Percentiles rank a stretch among this genome's conserved stretches.
Evolutionary conservation across 2,888 invertebrate genomes (phyloP).

Genomic region (Minunthozetes semirufus): DNA sequence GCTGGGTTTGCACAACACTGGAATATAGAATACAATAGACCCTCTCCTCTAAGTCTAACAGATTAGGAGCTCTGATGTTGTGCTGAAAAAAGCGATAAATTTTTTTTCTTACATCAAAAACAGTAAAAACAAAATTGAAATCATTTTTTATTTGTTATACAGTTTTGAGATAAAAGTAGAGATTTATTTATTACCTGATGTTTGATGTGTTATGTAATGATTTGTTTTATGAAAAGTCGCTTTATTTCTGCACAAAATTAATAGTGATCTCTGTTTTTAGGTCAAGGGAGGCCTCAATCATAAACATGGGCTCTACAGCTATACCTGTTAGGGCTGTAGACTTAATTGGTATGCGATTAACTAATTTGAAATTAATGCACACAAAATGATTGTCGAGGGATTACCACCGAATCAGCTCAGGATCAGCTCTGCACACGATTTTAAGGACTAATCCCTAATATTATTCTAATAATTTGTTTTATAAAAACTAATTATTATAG

Average conservation of each 20-base stretch:
- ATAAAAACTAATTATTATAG: no score
- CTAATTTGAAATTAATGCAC: slow-evolving; percentile 10
- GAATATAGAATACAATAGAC: no score
- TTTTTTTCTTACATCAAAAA: no score
- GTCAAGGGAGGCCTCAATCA: slow-evolving; percentile 21
- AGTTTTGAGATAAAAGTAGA: not conserved
- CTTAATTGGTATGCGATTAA: slow-evolving; percentile 25
- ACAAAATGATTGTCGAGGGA: not conserved
- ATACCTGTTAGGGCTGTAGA: slow-evolving; percentile 15
- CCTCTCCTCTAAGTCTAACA: no score
- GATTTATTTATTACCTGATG: not conserved
- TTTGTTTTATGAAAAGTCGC: slow-evolving; percentile 3
- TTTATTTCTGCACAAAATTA: slow-evolving; percentile 8
- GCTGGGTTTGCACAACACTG: not conserved
- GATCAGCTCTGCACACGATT: no score
- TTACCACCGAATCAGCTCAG: not conserved
- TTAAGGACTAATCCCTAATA: no score
- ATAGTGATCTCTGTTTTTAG: slow-evolving; percentile 13
- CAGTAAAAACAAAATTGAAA: no score
- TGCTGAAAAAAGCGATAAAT: no score
- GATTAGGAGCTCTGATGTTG: no score
- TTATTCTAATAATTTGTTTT: no score
- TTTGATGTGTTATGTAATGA: slow-evolving; percentile 1
- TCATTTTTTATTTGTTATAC: not conserved
- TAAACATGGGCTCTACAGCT: not conserved